phyloP scores from a whole-genome alignment of 2,113 vertebrate species.

The Atherinomorus stipes region DNA sequence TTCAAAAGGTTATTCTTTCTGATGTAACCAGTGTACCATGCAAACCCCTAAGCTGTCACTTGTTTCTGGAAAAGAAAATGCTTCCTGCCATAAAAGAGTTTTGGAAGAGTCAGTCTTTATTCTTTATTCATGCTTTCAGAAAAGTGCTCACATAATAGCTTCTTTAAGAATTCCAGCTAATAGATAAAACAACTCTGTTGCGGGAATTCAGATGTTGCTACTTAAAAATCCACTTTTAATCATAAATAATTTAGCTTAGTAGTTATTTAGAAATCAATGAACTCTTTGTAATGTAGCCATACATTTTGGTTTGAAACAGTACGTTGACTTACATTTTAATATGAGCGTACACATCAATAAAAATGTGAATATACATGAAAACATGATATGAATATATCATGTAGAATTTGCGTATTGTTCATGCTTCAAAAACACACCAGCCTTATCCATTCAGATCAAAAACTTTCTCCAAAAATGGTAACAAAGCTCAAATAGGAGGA shows the following conservation, averaged over 20 bases:
- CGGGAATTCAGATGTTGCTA: background rate
- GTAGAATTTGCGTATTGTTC: slow-evolving; percentile 3
- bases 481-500: slow-evolving; percentile 58
- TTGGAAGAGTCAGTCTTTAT: slow-evolving; percentile 18
- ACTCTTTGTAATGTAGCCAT: slow-evolving; percentile 12
- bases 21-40: slow-evolving; percentile 54
- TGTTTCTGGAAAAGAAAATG: slow-evolving; percentile 48
- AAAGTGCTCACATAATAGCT: slow-evolving; percentile 36
- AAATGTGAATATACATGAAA: too few species aligned
- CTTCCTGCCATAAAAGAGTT: slow-evolving; percentile 37
- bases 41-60: slow-evolving; percentile 59
- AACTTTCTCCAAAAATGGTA: slow-evolving; percentile 33
- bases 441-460: slow-evolving; percentile 24
- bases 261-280: slow-evolving; percentile 18
- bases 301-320: slow-evolving; percentile 2
- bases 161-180: slow-evolving; percentile 14
- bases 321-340: slow-evolving; percentile 5
- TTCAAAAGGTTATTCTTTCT: slow-evolving; percentile 60
- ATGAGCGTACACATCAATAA: background rate
- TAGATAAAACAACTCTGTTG: slow-evolving; percentile 11
- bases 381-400: slow-evolving; percentile 8
- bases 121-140: slow-evolving; percentile 50
- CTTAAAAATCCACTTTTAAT: slow-evolving; percentile 1
- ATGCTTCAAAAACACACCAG: slow-evolving; percentile 24
- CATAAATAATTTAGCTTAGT: background rate